A percentile compares a stretch with the other conserved stretches of the same genome.
phyloP scores from a whole-genome alignment of 2,797 vertebrate species.

The Craterocephalus amniculus region DNA sequence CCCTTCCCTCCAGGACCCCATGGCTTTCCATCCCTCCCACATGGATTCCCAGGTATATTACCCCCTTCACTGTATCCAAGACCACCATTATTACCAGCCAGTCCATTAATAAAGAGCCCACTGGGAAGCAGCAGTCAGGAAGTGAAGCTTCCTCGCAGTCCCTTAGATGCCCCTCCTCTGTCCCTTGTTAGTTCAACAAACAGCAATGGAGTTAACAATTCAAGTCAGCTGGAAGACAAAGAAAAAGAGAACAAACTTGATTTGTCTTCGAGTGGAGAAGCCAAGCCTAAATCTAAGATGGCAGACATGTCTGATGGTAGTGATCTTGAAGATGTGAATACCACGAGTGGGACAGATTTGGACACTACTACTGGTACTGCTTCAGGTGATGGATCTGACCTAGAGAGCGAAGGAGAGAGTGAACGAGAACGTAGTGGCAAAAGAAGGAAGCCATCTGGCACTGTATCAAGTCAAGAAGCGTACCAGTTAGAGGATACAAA shows the following conservation, averaged over 20 bases:
- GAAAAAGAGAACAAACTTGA: conserved; percentile 85
- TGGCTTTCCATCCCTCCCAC: conserved; percentile 88
- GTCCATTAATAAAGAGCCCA: conserved; percentile 91
- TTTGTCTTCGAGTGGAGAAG: conserved; percentile 83
- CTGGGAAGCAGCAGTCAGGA: conserved; percentile 89
- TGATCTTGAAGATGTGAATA: conserved; percentile 97
- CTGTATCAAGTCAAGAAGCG: conserved; percentile 77
- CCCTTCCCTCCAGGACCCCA: conserved; percentile 90
- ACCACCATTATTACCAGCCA: conserved; percentile 93
- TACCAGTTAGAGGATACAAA: conserved; percentile 84
- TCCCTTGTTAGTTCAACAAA: conserved; percentile 88
- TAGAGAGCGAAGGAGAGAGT: conserved; percentile 92
- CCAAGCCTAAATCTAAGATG: conserved; percentile 89
- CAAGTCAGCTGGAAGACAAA: conserved; percentile 83
- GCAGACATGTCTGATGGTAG: conserved; percentile 94
- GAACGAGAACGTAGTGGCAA: conserved; percentile 85
- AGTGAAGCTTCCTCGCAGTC: conserved; percentile 90
- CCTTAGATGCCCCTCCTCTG: conserved; percentile 86
- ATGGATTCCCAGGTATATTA: conserved; percentile 95
- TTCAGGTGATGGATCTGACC: conserved; percentile 91
- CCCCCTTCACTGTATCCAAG: conserved; percentile 94
- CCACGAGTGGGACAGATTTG: conserved; percentile 95
- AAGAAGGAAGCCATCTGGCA: conserved; percentile 80
- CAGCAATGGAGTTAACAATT: conserved; percentile 77
- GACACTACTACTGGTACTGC: conserved; percentile 96